Conservation (phyloP, 2,113 vertebrate genomes). For the Trematocara variabile region DNA sequence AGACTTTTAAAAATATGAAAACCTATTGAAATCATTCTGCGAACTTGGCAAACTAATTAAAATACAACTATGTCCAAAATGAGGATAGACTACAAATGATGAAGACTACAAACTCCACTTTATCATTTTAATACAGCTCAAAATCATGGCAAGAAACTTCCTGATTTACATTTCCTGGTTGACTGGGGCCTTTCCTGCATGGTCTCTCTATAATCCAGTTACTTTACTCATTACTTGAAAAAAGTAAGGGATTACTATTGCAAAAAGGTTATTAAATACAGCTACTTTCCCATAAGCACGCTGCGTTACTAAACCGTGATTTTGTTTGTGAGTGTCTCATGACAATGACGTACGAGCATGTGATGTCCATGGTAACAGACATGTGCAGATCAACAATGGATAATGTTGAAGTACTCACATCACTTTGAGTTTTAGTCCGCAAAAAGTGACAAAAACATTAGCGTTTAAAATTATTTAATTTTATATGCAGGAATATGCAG, state of each 20-base stretch:
- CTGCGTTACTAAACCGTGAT: neutral
- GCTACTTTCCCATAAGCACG: neutral
- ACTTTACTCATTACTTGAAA: neutral
- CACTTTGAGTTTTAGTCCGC: neutral
- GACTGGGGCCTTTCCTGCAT: rapidly evolving
- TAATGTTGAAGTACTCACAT: neutral
- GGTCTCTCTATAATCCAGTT: neutral
- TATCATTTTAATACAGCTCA: neutral
- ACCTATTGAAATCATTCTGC: rapidly evolving
- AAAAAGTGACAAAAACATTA: neutral
- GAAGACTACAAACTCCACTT: neutral
- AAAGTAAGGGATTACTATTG: neutral
- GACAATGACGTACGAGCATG: neutral
- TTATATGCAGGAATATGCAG: neutral
- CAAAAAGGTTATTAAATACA: neutral
- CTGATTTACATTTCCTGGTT: neutral
- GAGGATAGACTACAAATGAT: neutral
- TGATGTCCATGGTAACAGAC: rapidly evolving
- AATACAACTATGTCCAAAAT: neutral
- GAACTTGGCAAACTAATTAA: neutral
- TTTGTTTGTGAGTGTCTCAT: neutral
- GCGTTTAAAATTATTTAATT: neutral
- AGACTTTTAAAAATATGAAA: neutral
- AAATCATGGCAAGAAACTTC: neutral
- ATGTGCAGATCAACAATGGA: neutral